Evolutionary conservation across 2,888 invertebrate species (phyloP).

Genomic region (Melikaiella ostensackeni): DNA sequence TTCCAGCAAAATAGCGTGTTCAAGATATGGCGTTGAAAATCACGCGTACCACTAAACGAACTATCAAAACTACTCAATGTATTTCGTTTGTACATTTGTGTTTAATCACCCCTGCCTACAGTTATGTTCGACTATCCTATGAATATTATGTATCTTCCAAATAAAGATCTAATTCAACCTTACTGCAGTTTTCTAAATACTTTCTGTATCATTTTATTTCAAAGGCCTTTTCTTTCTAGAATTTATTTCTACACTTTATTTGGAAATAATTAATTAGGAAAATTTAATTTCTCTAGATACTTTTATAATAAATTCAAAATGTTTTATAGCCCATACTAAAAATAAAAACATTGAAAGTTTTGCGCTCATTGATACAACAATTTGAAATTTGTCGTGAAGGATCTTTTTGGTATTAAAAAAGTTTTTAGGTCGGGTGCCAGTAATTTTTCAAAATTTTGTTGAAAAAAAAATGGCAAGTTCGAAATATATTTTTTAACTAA

Average conservation of each 20-base stretch:
- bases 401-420: too few relatives aligned
- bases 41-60: slow-evolving; percentile 29
- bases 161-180: slow-evolving; percentile 34
- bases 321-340: too few relatives aligned
- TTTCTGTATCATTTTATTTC: slow-evolving; percentile 2
- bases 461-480: too few relatives aligned
- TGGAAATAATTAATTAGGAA: too few relatives aligned
- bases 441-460: too few relatives aligned
- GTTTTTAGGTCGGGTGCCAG: too few relatives aligned
- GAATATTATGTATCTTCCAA: slow-evolving; percentile 40
- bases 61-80: slow-evolving; percentile 34
- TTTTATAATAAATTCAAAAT: too few relatives aligned
- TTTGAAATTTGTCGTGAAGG: too few relatives aligned
- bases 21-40: slow-evolving; percentile 47
- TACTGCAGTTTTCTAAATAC: background rate
- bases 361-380: too few relatives aligned
- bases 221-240: background rate
- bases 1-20: slow-evolving; percentile 29
- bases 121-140: slow-evolving; percentile 35
- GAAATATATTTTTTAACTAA: too few relatives aligned
- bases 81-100: slow-evolving; percentile 38
- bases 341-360: too few relatives aligned
- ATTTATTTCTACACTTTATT: background rate
- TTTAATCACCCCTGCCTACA: slow-evolving; percentile 37
- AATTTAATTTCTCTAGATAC: too few relatives aligned